A percentile compares a stretch with the other conserved stretches of the same genome.
Conservation (phyloP, 2,113 vertebrate genomes). For the Melanerpes formicivorus region DNA sequence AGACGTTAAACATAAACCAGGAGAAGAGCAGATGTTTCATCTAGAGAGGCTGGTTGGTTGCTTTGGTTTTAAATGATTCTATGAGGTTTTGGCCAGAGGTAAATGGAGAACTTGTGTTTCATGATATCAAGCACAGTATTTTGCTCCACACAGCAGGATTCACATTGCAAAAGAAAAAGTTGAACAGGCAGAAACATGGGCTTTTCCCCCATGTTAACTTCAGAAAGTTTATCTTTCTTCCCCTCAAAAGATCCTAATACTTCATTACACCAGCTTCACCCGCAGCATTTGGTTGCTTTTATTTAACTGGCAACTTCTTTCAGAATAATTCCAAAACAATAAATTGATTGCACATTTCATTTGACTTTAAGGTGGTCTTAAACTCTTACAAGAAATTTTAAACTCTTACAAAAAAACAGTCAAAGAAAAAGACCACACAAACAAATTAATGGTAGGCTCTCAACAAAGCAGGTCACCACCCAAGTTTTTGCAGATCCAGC, state of each 20-base stretch:
- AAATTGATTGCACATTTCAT: not conserved
- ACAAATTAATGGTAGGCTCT: not conserved
- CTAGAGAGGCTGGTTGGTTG: not conserved
- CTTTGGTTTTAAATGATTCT: not conserved
- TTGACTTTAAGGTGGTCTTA: not conserved
- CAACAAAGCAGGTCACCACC: not conserved
- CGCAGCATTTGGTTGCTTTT: not conserved
- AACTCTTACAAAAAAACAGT: not conserved
- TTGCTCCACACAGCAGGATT: not conserved
- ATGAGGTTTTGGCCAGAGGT: not conserved
- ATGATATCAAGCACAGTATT: not conserved
- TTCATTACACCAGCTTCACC: not conserved
- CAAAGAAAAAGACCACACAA: not conserved
- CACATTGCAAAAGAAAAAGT: not conserved
- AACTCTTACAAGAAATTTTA: not conserved
- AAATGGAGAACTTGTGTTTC: not conserved
- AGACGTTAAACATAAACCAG: not conserved
- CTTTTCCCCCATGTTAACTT: accelerated
- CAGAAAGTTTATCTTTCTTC: not conserved
- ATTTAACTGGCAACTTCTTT: not conserved
- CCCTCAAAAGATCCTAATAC: not conserved
- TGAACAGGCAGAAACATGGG: not conserved
- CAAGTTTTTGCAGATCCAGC: not conserved
- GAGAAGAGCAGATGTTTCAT: not conserved
- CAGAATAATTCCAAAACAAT: not conserved